These are phyloP conservation scores for Datnioides undecimradiatus DNA, from an alignment of 2,113 vertebrate genomes.

Conservation along the genomic window DNA sequence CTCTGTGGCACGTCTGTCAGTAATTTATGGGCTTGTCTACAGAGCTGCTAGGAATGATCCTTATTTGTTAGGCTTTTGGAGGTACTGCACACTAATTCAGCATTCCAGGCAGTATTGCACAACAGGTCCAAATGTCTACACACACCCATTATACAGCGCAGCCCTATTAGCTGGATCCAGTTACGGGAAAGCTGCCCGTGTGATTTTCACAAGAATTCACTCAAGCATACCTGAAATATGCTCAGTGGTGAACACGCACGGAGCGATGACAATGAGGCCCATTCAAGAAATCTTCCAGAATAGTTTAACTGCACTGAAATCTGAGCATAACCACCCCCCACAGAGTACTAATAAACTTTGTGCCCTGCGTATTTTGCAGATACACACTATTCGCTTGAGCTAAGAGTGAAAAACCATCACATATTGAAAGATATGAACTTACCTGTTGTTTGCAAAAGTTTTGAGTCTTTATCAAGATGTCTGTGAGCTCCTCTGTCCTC, in stretches of 20 bases:
- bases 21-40: constrained; percentile 16
- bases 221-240: constrained; percentile 18
- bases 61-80: constrained; percentile 35
- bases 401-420: neutral
- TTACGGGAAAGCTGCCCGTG: constrained; percentile 48
- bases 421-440: constrained; percentile 13
- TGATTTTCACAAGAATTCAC: constrained; percentile 14
- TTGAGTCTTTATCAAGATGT: neutral
- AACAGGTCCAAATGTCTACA: constrained; percentile 65
- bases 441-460: constrained; percentile 55
- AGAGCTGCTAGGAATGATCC: constrained; percentile 11
- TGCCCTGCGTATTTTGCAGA: constrained; percentile 7
- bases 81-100: constrained; percentile 38
- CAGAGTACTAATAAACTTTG: constrained; percentile 6
- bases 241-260: neutral
- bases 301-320: neutral
- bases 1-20: neutral
- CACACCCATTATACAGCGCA: constrained; percentile 46
- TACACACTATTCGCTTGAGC: neutral
- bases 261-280: constrained; percentile 6
- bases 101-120: constrained; percentile 73
- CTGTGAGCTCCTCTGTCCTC: neutral
- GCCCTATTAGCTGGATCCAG: constrained; percentile 56
- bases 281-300: constrained; percentile 14
- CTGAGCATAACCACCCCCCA: neutral